Evolutionary conservation across 2,113 vertebrate genomes (phyloP).

Genomic region (Talpa occidentalis): DNA sequence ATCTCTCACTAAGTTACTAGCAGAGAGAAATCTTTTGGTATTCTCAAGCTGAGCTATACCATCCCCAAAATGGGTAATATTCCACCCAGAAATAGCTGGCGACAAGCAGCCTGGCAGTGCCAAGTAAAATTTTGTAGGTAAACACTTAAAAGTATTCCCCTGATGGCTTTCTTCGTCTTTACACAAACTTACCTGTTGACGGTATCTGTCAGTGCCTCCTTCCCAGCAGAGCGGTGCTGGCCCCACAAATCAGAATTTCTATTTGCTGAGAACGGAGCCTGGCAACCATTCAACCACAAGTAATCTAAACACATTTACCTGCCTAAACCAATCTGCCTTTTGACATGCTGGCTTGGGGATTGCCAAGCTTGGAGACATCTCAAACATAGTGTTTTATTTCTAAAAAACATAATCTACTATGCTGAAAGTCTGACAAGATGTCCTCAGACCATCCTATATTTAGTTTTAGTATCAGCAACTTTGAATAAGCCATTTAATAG

Average conservation of each 20-base stretch:
- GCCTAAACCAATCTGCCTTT: constrained; percentile 79
- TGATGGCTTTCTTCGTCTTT: constrained; percentile 39
- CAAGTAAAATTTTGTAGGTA: constrained; percentile 65
- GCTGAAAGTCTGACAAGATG: constrained; percentile 76
- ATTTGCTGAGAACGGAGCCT: constrained; percentile 73
- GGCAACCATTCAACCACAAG: constrained; percentile 71
- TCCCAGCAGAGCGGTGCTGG: constrained; percentile 51
- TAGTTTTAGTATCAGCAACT: constrained; percentile 46
- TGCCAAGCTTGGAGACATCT: constrained; percentile 75
- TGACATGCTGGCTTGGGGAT: constrained; percentile 45
- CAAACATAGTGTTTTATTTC: constrained; percentile 76
- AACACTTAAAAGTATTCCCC: constrained; percentile 67
- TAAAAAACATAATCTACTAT: constrained; percentile 70
- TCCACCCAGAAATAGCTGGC: constrained; percentile 40
- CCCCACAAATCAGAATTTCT: constrained; percentile 65
- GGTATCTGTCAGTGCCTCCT: constrained; percentile 69
- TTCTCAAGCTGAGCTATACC: constrained; percentile 37
- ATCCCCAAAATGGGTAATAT: constrained; percentile 12
- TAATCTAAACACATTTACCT: constrained; percentile 78
- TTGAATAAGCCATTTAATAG: constrained; percentile 73
- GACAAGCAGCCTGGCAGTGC: constrained; percentile 54
- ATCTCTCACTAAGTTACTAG: background rate
- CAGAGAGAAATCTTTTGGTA: constrained; percentile 39
- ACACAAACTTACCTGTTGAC: constrained; percentile 67
- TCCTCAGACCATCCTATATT: constrained; percentile 36